A percentile compares a stretch with the other conserved stretches of the same genome.
Conservation (phyloP, 2,888 invertebrate species). For the Cephonodes hylas region DNA sequence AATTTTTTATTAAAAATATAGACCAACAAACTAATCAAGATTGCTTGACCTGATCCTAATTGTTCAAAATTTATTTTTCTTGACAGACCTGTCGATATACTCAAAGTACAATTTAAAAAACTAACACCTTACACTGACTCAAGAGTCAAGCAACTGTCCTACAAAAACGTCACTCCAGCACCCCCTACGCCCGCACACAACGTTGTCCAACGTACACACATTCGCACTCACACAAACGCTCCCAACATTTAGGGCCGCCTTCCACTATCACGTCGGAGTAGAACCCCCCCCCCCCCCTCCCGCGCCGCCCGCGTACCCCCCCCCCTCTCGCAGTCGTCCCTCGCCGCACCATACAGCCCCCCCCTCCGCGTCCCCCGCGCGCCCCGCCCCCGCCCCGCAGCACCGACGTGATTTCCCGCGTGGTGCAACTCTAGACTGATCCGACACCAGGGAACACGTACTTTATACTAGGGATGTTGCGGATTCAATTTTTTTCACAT, state of each 20-base stretch:
- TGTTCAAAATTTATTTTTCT: too few relatives aligned
- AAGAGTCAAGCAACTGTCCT: background rate
- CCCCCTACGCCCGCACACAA: constrained; percentile 21
- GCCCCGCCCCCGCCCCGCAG: constrained; percentile 21
- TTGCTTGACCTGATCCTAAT: too few relatives aligned
- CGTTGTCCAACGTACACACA: constrained; percentile 15
- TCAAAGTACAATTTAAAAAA: too few relatives aligned
- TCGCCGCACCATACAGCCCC: background rate
- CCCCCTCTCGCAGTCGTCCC: constrained; percentile 25
- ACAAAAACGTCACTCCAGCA: background rate
- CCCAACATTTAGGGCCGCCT: constrained; percentile 45
- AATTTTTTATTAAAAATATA: too few relatives aligned
- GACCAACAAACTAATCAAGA: too few relatives aligned
- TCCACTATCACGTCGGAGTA: constrained; percentile 40
- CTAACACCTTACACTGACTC: too few relatives aligned
- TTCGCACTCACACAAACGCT: constrained; percentile 33
- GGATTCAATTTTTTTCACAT: too few relatives aligned
- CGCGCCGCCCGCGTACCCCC: constrained; percentile 2
- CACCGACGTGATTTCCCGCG: constrained; percentile 60
- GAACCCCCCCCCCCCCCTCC: background rate
- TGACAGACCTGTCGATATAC: too few relatives aligned
- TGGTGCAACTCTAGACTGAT: constrained; percentile 49
- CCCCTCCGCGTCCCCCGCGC: constrained; percentile 14
- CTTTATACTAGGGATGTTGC: too few relatives aligned
- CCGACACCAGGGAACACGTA: constrained; percentile 40